Evolutionary conservation across 2,888 invertebrate species (phyloP), one percentile per base, ranked within the genome.

Genomic region (Apamea sordens): DNA sequence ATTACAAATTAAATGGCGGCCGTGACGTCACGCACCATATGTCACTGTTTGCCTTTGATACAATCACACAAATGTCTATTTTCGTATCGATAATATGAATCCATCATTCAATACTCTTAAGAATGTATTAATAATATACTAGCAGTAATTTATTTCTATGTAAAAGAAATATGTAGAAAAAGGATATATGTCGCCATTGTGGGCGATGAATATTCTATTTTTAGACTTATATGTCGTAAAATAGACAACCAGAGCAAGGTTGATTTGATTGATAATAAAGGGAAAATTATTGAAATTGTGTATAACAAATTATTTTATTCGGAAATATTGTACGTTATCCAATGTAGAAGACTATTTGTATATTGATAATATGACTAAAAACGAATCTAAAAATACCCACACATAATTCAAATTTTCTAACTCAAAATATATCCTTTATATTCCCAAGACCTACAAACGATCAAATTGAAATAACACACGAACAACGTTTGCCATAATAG

Each of bases 21-120:
- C 80, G 85, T 89, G 83, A 86, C 85, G 86, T 83, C 82, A 86
- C 79, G 59, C 86, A 41, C 83, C 89, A 89, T 89, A 89, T 89
- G 89, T 18, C 50, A 68, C 76, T 88, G 77, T 86, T 83, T 89
- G 79, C 77, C 13, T 79, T 79, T 72, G 81, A 86, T 87, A 72
- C 73, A 53, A 86, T 82, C 82, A 77, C 59, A 80, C 72, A 71
- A 80, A 79, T 80, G 65, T 80, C 73, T 84, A 73, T 80, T 73
- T 80, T 63, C 0, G 72, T 71, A 72, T 21, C 64, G n/a, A 65
- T 47, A 71, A 83, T 82, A 69, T 61, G 71, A 65, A 67, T 70
- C 21, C 15, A 59, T 76, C 28, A 71, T 47, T 78, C 32, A 71
- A 76, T 63, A 69, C 74, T 75, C 61, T 36, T 56, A 64, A 15